These are phyloP conservation scores for Hipparchia semele DNA, from an alignment of 2,888 invertebrate species.

Conservation along the genomic window DNA sequence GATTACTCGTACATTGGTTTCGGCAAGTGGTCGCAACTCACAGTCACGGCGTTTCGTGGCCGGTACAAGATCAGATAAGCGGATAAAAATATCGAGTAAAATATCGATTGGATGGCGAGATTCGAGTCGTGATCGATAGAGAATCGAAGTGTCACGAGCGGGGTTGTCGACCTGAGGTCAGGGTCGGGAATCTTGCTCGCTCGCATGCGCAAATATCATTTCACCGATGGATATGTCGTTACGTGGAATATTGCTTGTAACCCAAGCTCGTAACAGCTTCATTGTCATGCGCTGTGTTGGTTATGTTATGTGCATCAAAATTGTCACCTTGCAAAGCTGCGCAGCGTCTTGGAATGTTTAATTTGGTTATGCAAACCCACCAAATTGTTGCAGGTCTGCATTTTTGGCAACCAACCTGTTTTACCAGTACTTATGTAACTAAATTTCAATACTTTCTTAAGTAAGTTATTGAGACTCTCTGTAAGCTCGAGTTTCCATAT, in stretches of 20 bases:
- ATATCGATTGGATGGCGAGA: constrained; percentile 67
- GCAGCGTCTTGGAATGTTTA: constrained; percentile 17
- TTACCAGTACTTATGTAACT: neutral
- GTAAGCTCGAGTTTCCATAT: too few species aligned
- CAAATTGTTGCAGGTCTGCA: neutral
- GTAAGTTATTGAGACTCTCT: too few species aligned
- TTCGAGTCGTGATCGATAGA: constrained; percentile 81
- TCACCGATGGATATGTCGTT: constrained; percentile 68
- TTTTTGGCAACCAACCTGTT: neutral
- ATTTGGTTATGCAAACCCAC: constrained; percentile 3
- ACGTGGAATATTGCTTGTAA: constrained; percentile 74
- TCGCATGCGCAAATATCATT: constrained; percentile 71
- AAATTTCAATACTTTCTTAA: neutral
- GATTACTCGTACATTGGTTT: constrained; percentile 55
- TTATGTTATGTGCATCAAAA: constrained; percentile 50
- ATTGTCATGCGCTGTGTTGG: constrained; percentile 69
- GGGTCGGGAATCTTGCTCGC: constrained; percentile 70
- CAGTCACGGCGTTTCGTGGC: constrained; percentile 63
- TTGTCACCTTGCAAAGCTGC: constrained; percentile 18
- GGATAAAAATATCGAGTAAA: constrained; percentile 68
- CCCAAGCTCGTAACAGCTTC: constrained; percentile 62
- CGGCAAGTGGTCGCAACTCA: constrained; percentile 63
- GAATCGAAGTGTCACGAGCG: constrained; percentile 81
- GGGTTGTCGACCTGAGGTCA: constrained; percentile 76
- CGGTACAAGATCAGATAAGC: constrained; percentile 69